Conservation (phyloP, 2,888 invertebrate species). For the Tenthredo livida region DNA sequence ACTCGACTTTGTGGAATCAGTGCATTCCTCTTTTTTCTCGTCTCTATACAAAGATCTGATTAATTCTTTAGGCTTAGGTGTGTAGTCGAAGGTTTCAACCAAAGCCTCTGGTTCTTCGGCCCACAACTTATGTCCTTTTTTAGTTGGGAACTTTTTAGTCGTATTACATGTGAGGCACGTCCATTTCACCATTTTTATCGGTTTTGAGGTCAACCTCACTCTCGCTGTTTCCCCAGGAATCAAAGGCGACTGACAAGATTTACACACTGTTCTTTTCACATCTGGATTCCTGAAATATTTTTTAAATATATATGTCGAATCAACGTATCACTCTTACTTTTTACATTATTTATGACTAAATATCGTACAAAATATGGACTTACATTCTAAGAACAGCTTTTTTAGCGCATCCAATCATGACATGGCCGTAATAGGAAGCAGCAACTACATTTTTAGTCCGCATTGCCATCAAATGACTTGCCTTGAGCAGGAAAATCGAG, state of each 20-base stretch:
- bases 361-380: conserved; percentile 65
- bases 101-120: conserved; percentile 79
- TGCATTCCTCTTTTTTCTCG: neutral
- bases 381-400: conserved; percentile 83
- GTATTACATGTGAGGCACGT: conserved; percentile 78
- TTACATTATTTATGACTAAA: neutral
- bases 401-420: conserved; percentile 81
- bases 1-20: neutral
- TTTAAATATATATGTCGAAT: too few relatives aligned
- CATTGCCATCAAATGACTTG: conserved; percentile 79
- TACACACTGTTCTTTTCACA: conserved; percentile 82
- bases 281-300: conserved; percentile 80
- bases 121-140: conserved; percentile 79
- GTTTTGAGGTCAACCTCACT: conserved; percentile 79
- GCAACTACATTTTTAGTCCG: conserved; percentile 76
- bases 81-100: conserved; percentile 78
- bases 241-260: conserved; percentile 81
- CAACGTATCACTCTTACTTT: too few relatives aligned
- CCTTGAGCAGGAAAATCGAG: conserved; percentile 71
- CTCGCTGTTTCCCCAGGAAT: conserved; percentile 80
- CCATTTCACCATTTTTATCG: conserved; percentile 78
- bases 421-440: conserved; percentile 81
- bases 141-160: conserved; percentile 75
- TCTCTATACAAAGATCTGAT: neutral
- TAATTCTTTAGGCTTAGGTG: conserved; percentile 59